A percentile compares a stretch with the other conserved stretches of the same genome.
Evolutionary conservation across 2,797 vertebrate genomes (phyloP).

Genomic region (Chaunax sp.): DNA sequence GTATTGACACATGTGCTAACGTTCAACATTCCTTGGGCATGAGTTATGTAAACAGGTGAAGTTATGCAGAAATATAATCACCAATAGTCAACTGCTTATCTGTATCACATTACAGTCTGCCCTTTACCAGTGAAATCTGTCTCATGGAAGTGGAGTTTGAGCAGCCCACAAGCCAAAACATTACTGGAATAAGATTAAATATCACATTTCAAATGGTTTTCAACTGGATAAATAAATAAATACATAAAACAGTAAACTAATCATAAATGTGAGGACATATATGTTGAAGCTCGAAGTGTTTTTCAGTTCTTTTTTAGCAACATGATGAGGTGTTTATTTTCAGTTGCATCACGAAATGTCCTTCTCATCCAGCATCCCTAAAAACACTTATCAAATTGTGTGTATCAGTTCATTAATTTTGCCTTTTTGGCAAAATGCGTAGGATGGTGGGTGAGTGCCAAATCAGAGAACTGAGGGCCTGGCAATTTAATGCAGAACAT

Average conservation of each 20-base stretch:
- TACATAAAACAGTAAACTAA: neutral
- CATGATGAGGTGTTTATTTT: slow-evolving; percentile 39
- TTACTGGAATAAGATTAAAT: slow-evolving; percentile 36
- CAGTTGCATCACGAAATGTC: slow-evolving; percentile 53
- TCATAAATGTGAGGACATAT: slow-evolving; percentile 15
- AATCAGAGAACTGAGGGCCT: slow-evolving; percentile 69
- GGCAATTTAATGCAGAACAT: slow-evolving; percentile 79
- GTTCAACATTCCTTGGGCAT: slow-evolving; percentile 44
- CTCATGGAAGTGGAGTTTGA: slow-evolving; percentile 23
- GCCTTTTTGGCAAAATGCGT: slow-evolving; percentile 72
- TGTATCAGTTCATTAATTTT: slow-evolving; percentile 78
- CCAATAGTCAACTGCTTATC: slow-evolving; percentile 53
- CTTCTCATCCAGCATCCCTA: slow-evolving; percentile 38
- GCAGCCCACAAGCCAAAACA: slow-evolving; percentile 16
- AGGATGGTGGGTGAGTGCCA: slow-evolving; percentile 51
- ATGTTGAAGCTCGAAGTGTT: neutral
- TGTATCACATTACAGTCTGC: slow-evolving; percentile 38
- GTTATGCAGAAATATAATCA: slow-evolving; percentile 46
- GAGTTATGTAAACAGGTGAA: slow-evolving; percentile 69
- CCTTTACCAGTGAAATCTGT: slow-evolving; percentile 37
- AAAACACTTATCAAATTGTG: slow-evolving; percentile 64
- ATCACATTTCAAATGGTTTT: slow-evolving; percentile 29
- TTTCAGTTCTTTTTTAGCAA: slow-evolving; percentile 20
- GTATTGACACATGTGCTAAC: slow-evolving; percentile 62
- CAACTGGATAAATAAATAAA: neutral